Base-by-base conservation (phyloP, 2,888 invertebrate genomes). In the Hylaea fasciaria region DNA sequence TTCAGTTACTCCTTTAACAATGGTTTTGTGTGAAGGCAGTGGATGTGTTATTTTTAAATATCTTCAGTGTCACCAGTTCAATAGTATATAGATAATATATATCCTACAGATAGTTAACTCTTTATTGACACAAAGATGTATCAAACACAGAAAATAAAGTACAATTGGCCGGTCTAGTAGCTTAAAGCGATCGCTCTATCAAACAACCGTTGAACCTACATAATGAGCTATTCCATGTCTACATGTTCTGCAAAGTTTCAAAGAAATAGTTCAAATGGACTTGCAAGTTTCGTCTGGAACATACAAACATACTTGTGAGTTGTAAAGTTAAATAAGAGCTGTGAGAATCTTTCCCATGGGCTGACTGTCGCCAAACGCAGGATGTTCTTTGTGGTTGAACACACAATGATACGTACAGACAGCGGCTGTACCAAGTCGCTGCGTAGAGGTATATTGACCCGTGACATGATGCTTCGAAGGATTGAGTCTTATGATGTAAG, bases 321-420 rank as follows among this genome's bases (percentile, higher is more conserved):
- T 51, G 51, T 51, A 32, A 61, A 61, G 50, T 56, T 56, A 56
- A 55, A 61, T 62, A 61, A 17, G 47, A 61, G 51, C 54, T 52
- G 52, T 52, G 56, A 22, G 22, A 57, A 52, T 57, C 43, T 62
- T 57, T 62, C 61, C 61, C 61, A 62, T 57, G 61, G 47, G 52
- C 44, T 61, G 55, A 52, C 56, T 61, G 55, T 56, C 56, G 43
- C 56, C 51, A 55, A 51, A 48, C 60, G 55, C 61, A 62, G 61
- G 61, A 62, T 57, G 61, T 52, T 16, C 56, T 52, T 51, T 60
- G 51, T 51, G 50, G 55, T 56, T 48, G 39, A 43, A 47, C 60
- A 61, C 44, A 57, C 48, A 56, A 39, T 39, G 47, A 56, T 52
- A 46, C 29, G n/a, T n/a, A n/a, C n/a, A n/a, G n/a, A n/a, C n/a